Evolutionary conservation across 2,797 vertebrate species (phyloP).

Genomic region (Poeciliopsis turneri): DNA sequence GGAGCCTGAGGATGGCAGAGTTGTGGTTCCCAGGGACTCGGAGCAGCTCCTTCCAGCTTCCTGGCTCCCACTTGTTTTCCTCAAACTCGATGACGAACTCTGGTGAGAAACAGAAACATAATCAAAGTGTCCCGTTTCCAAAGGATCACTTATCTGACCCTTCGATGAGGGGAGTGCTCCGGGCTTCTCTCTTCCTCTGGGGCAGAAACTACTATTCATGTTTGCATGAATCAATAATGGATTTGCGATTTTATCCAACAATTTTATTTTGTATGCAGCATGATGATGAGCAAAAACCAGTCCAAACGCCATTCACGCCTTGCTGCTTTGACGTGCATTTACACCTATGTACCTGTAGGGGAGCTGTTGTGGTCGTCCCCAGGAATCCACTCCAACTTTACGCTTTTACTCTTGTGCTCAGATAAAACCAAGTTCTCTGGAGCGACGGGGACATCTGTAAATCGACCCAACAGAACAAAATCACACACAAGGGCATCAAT

Average conservation of each 20-base stretch:
- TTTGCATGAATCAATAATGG: slow-evolving; percentile 57
- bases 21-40: slow-evolving; percentile 80
- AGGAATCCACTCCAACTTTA: slow-evolving; percentile 89
- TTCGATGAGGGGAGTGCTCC: slow-evolving; percentile 53
- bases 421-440: slow-evolving; percentile 86
- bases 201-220: slow-evolving; percentile 49
- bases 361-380: slow-evolving; percentile 90
- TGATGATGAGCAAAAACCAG: slow-evolving; percentile 9
- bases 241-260: slow-evolving; percentile 51
- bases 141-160: slow-evolving; percentile 60
- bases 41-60: slow-evolving; percentile 87
- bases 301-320: slow-evolving; percentile 3
- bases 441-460: slow-evolving; percentile 89
- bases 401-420: slow-evolving; percentile 84
- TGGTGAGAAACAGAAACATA: slow-evolving; percentile 68
- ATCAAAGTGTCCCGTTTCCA: slow-evolving; percentile 46
- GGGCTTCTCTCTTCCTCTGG: slow-evolving; percentile 38
- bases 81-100: slow-evolving; percentile 93
- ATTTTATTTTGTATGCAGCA: slow-evolving; percentile 38
- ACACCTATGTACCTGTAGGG: slow-evolving; percentile 82
- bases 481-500: slow-evolving; percentile 36
- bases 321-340: neutral
- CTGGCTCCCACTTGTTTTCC: slow-evolving; percentile 86
- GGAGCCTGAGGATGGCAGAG: slow-evolving; percentile 78
- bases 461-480: slow-evolving; percentile 47